Base-by-base conservation (phyloP, 2,888 invertebrate genomes). In the Melikaiella ostensackeni region DNA sequence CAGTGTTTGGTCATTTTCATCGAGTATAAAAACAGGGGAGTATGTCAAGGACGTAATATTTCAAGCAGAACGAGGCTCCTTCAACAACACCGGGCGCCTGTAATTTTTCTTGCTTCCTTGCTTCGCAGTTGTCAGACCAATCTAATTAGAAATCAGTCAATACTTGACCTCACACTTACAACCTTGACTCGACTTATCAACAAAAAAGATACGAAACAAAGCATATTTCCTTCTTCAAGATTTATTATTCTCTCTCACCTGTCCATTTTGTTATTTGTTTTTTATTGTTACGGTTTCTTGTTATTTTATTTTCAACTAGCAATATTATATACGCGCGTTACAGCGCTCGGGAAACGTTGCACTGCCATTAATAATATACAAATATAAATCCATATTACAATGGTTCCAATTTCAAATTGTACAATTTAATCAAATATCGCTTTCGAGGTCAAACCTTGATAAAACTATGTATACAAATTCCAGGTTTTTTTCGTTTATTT, bases 31-130 rank as follows among this genome's bases (percentile, higher is more conserved):
- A 27, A 19, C 46, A 30, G 27, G 16, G 46, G 46, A 78, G 80
- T 79, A 74, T 86, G 85, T 87, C 87, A 88, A 87, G 87, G 86
- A 64, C 81, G 63, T 24, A 61, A 76, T 63, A 75, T 33, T 1
- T 73, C 79, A 78, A 83, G 83, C 82, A 79, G 82, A 85, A 86
- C 84, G 70, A 70, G 75, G 75, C 74, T 77, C 70, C 38, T 79
- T 66, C 27, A 66, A 66, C 66, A 66, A 42, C 46, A 66, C 13
- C 66, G 46, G 8, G 76, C 74, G 16, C 35, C 21, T 50, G 62
- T 66, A 33, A 66, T 76, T 57, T 76, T 66, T 76, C 38, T 57
- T 42, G 35, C 24, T 59, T 59, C 59, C 59, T 59, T 9, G 55
- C 64, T 24, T 75, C 64, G 75, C 27, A 70, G 33, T n/a, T 21